Base-by-base conservation (phyloP, 2,797 vertebrate species). In the Hippocampus kuda region DNA sequence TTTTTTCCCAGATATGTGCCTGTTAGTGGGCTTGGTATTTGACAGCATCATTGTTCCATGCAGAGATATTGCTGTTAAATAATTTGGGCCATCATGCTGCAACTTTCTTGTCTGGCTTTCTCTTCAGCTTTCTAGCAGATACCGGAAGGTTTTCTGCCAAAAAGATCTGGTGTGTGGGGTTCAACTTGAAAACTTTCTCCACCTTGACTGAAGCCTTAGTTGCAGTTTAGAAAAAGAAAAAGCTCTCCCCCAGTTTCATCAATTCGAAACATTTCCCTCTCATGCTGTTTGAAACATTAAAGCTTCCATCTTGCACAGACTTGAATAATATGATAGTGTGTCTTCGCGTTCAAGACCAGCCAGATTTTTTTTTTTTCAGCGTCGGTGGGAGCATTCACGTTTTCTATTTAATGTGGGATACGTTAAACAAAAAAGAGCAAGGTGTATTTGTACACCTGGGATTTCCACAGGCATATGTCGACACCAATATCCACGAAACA, bases 101-200 rank as follows among this genome's bases (percentile, higher is more conserved):
- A 64, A 64, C 12, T n/a, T 64, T n/a, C 34, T 38, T 38, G 34
- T 18, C n/a, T 24, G 34, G 34, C 16, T 61, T 18, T 38, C 59
- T 63, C 18, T 30, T 64, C 41, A 64, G n/a, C 41, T 46, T 64
- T 64, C 41, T 46, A 9, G n/a, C 41, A 64, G 62, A 46, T 64
- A 42, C n/a, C n/a, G 26, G n/a, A 26, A 65, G n/a, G 13, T 46
- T 46, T 26, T 5, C 41, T 24, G 10, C n/a, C 62, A 64, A 24
- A 63, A 64, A 15, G 41, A 10, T 42, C 12, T 26, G 20, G n/a
- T 46, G 22, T 65, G 46, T 46, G n/a, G 62, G 46, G 12, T 24
- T 26, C 34, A 38, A 38, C 6, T 24, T 46, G 41, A n/a, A 44
- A 46, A n/a, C 18, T 9, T 16, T 3, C 18, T 18, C 22, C 22